Conservation (phyloP, 2,888 invertebrate species). For the Caenorhabditis angaria region DNA sequence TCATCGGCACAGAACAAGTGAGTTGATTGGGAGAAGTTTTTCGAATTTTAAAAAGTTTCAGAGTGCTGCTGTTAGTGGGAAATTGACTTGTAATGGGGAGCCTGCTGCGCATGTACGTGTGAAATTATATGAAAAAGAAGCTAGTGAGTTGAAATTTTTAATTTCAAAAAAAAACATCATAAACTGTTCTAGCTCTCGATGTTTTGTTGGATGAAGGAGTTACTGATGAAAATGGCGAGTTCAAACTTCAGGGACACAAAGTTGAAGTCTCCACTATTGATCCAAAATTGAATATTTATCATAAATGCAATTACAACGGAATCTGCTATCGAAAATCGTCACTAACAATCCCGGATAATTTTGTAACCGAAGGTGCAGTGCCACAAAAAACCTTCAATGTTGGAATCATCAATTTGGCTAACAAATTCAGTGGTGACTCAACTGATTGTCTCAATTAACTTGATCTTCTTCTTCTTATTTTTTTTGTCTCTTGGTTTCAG, state of each 20-base stretch:
- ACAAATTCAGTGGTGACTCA: slow-evolving; percentile 62
- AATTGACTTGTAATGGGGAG: slow-evolving; percentile 62
- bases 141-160: slow-evolving; percentile 30
- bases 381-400: slow-evolving; percentile 65
- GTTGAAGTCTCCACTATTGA: slow-evolving; percentile 50
- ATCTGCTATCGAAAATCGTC: slow-evolving; percentile 64
- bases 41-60: slow-evolving; percentile 34
- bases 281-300: slow-evolving; percentile 50
- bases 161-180: background rate
- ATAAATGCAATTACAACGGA: slow-evolving; percentile 48
- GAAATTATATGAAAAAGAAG: slow-evolving; percentile 65
- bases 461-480: background rate
- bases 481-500: background rate
- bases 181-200: slow-evolving; percentile 50
- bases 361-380: slow-evolving; percentile 54
- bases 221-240: slow-evolving; percentile 62
- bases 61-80: slow-evolving; percentile 60
- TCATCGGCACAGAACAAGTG: slow-evolving; percentile 51
- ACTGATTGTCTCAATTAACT: slow-evolving; percentile 63
- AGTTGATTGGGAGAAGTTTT: background rate
- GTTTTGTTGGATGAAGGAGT: slow-evolving; percentile 64
- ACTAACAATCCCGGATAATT: slow-evolving; percentile 62
- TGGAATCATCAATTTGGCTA: slow-evolving; percentile 63
- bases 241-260: slow-evolving; percentile 54
- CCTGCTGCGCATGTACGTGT: slow-evolving; percentile 63